Conservation (phyloP, 2,888 invertebrate species). For the Neoscelio sp. region DNA sequence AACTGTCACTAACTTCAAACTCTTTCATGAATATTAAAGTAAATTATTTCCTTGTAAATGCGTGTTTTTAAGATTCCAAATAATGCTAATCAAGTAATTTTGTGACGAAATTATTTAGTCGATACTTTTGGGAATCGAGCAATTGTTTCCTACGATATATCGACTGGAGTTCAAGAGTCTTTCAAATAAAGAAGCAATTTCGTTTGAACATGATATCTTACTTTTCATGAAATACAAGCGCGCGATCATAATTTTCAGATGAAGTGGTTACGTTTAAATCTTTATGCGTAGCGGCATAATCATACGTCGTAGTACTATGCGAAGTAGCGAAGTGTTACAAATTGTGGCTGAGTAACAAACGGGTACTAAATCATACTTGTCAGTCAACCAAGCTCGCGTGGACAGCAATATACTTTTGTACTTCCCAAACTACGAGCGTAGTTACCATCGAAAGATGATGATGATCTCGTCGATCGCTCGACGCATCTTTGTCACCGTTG, state of each 20-base stretch:
- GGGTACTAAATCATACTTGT: slow-evolving; percentile 79
- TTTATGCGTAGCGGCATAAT: slow-evolving; percentile 68
- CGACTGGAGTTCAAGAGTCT: slow-evolving; percentile 10
- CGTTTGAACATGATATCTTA: neutral
- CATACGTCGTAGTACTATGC: slow-evolving; percentile 62
- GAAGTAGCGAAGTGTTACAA: slow-evolving; percentile 73
- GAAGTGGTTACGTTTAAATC: slow-evolving; percentile 61
- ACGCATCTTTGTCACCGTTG: too few relatives aligned
- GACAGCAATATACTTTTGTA: slow-evolving; percentile 62
- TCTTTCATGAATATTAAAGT: slow-evolving; percentile 37
- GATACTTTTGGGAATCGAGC: slow-evolving; percentile 4
- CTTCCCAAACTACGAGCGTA: slow-evolving; percentile 27
- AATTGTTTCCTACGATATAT: slow-evolving; percentile 25
- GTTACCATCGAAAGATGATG: slow-evolving; percentile 34
- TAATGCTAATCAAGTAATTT: too few relatives aligned
- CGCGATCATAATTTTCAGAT: slow-evolving; percentile 57
- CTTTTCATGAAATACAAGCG: slow-evolving; percentile 31
- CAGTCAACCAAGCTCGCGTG: slow-evolving; percentile 72
- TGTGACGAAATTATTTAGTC: slow-evolving; percentile 12
- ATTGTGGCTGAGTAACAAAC: slow-evolving; percentile 75
- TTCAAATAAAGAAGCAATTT: slow-evolving; percentile 31
- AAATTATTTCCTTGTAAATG: slow-evolving; percentile 1
- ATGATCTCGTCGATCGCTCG: too few relatives aligned
- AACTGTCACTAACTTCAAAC: slow-evolving; percentile 1
- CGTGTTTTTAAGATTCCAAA: neutral